Base-by-base conservation (phyloP, 2,113 vertebrate species). In the Anthoscopus minutus region DNA sequence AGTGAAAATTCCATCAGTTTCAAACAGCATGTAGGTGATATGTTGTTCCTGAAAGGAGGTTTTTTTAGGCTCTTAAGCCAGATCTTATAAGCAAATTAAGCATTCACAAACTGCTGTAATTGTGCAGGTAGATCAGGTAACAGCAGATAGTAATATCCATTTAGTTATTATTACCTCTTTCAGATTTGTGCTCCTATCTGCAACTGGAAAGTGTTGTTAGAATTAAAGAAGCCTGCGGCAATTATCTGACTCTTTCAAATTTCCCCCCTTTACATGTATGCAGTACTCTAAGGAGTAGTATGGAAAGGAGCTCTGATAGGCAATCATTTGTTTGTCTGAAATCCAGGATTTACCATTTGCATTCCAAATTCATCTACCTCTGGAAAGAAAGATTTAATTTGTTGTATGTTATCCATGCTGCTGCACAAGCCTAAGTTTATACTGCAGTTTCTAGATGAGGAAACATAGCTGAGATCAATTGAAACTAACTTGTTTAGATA, bases 81-180 rank as follows among this genome's bases (percentile, higher is more conserved):
- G 40, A 84, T 90, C 88, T 92, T 67, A 74, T 91, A 91, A 58
- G 56, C 76, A 92, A 94, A 93, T 83, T 51, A 51, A 90, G 88
- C 56, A 60, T 88, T 78, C 60, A 58, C 27, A 86, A 77, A 86
- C 81, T 67, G 86, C 86, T 91, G 64, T 94, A 92, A 95, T 92
- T 95, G 94, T 84, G 56, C 80, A 62, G 67, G 37, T 86, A 91
- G 72, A 96, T 95, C 86, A 86, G 83, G 72, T 96, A 96, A 96
- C 20, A 8, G 80, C 88, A 94, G 83, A 78, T 78, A 47, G 83
- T 88, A 96, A 94, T 96, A 95, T 71, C 83, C 91, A 92, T 94
- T 94, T 93, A 96, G 80, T 56, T 95, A 13, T 88, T 96, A 96
- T 96, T 93, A 13, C 83, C 60, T 86, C 72, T 83, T 93, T 90